phyloP scores from a whole-genome alignment of 2,113 vertebrate species.

The Vombatus ursinus region DNA sequence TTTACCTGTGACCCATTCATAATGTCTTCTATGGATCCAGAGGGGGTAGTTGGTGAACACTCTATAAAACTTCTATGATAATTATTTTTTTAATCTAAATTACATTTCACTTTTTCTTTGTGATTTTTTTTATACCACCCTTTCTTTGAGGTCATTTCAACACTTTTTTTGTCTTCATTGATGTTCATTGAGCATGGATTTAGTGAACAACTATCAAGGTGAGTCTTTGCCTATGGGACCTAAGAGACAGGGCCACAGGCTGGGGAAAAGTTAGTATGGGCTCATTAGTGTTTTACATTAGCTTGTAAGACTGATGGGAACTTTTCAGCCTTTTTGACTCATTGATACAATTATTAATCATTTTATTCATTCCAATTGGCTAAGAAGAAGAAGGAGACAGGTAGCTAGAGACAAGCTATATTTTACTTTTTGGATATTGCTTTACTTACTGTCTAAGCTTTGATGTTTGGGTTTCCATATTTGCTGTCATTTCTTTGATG shows the following conservation, averaged over 20 bases:
- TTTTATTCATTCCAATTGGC: constrained; percentile 5
- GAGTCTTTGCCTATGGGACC: background rate
- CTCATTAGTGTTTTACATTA: background rate
- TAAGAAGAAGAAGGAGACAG: constrained; percentile 19
- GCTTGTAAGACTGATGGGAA: background rate
- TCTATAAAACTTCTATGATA: background rate
- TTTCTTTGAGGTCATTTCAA: constrained; percentile 37
- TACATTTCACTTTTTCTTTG: constrained; percentile 23
- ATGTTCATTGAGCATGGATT: constrained; percentile 24
- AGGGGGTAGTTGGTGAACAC: background rate
- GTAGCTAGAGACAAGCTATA: background rate
- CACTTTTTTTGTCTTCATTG: constrained; percentile 28
- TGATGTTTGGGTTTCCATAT: constrained; percentile 73
- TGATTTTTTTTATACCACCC: background rate
- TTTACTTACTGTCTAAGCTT: constrained; percentile 58
- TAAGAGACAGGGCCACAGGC: background rate
- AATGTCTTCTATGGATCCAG: background rate
- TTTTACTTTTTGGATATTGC: constrained; percentile 47
- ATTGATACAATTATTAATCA: constrained; percentile 21
- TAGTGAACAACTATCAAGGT: constrained; percentile 11
- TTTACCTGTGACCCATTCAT: background rate
- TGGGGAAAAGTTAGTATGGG: constrained; percentile 32
- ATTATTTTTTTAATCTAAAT: constrained; percentile 13
- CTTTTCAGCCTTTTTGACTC: background rate
- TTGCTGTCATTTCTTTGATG: constrained; percentile 75